Evolutionary conservation across 2,113 vertebrate genomes (phyloP).

Genomic region (Lipotes vexillifer): DNA sequence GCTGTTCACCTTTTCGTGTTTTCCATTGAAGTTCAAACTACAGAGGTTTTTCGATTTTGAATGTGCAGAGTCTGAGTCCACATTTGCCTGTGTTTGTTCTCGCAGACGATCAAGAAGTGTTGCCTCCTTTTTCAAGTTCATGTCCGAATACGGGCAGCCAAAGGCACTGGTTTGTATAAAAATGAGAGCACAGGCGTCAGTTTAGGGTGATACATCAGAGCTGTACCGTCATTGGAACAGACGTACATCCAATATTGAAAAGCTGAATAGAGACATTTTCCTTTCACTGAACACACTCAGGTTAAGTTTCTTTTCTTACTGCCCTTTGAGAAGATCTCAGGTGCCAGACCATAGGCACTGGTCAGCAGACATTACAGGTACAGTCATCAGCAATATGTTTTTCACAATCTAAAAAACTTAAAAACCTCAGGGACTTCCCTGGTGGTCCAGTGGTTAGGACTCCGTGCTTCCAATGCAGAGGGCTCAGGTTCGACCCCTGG

Average conservation of each 20-base stretch:
- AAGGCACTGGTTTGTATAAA: conserved; percentile 54
- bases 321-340: background rate
- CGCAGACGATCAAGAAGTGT: background rate
- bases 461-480: no score
- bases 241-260: background rate
- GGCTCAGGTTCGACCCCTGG: no score
- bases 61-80: background rate
- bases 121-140: conserved; percentile 62
- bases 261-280: background rate
- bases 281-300: background rate
- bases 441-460: no score
- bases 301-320: background rate
- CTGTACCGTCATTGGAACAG: background rate
- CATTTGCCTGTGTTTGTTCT: conserved; percentile 29
- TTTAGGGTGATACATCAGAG: background rate
- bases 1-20: background rate
- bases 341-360: background rate
- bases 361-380: background rate
- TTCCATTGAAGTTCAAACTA: conserved; percentile 32
- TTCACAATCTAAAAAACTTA: background rate
- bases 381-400: background rate
- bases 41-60: background rate
- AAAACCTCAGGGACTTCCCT: background rate
- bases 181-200: background rate
- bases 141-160: conserved; percentile 33